Conservation (phyloP, 2,113 vertebrate genomes). For the Pseudopipra pipra region DNA sequence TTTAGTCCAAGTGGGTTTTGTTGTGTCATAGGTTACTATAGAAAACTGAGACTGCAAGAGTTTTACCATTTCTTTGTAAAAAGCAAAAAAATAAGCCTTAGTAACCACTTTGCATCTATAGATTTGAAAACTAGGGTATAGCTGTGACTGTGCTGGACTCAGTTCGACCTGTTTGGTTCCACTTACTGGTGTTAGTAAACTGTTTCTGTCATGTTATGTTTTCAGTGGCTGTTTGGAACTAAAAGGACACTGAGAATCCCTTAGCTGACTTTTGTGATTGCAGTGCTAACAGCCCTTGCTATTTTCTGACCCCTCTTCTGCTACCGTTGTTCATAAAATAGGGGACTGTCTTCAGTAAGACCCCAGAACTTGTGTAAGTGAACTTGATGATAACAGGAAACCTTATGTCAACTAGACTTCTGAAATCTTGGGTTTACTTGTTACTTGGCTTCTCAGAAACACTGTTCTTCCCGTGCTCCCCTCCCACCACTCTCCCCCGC, state of each 20-base stretch:
- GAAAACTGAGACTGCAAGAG: not conserved
- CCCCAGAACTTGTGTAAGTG: not conserved
- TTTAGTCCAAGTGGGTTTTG: not conserved
- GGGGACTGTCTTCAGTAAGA: not conserved
- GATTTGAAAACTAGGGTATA: not conserved
- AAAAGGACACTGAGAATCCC: not conserved
- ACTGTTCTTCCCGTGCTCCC: fast-evolving
- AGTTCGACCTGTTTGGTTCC: not conserved
- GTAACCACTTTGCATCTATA: not conserved
- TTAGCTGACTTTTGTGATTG: not conserved
- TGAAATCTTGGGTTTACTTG: not conserved
- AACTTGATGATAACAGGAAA: not conserved
- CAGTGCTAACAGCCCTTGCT: not conserved
- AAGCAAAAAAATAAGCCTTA: not conserved
- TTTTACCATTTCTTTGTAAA: not conserved
- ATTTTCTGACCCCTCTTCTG: not conserved
- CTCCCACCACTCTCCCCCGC: not conserved
- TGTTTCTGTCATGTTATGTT: fast-evolving
- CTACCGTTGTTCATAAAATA: fast-evolving
- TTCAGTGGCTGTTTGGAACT: not conserved
- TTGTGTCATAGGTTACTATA: not conserved
- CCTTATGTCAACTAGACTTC: not conserved
- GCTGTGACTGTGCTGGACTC: not conserved
- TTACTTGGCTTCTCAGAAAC: not conserved
- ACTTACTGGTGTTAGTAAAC: not conserved